phyloP scores from a whole-genome alignment of 2,113 vertebrate species.

The Clarias magur region DNA sequence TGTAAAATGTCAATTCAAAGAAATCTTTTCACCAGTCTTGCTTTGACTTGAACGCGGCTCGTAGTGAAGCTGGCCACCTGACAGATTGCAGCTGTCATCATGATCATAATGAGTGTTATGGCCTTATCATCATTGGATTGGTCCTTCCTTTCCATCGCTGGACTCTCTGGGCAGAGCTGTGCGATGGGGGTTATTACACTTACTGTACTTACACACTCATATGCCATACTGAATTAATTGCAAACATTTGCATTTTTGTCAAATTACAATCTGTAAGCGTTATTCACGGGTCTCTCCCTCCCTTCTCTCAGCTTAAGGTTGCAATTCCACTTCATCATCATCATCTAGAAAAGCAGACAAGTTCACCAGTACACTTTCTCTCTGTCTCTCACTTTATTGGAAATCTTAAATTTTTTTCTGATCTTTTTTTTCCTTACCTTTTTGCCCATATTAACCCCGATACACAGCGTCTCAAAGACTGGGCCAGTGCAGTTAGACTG shows the following conservation, averaged over 20 bases:
- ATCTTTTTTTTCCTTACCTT: slow-evolving; percentile 93
- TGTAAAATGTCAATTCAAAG: too few relatives aligned
- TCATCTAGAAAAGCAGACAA: slow-evolving; percentile 55
- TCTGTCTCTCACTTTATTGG: slow-evolving; percentile 56
- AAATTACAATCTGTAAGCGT: background rate
- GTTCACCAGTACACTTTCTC: background rate
- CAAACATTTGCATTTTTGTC: background rate
- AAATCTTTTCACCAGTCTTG: too few relatives aligned
- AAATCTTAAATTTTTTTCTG: slow-evolving; percentile 81
- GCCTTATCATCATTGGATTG: slow-evolving; percentile 87
- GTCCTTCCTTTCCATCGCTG: slow-evolving; percentile 82
- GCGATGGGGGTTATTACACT: background rate
- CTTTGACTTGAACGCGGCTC: too few relatives aligned
- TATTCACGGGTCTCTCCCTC: slow-evolving; percentile 67
- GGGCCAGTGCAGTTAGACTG: slow-evolving; percentile 85
- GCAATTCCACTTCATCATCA: slow-evolving; percentile 87
- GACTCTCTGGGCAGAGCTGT: slow-evolving; percentile 63
- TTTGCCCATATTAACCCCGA: slow-evolving; percentile 93
- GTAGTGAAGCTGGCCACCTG: background rate
- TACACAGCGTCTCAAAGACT: slow-evolving; percentile 88
- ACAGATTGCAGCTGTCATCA: background rate
- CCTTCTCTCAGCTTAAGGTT: slow-evolving; percentile 78
- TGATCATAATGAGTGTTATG: background rate
- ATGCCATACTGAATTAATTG: background rate
- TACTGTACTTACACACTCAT: background rate